Base-by-base conservation (phyloP, 2,888 invertebrate species). In the Prostheceraeus crozeri region DNA sequence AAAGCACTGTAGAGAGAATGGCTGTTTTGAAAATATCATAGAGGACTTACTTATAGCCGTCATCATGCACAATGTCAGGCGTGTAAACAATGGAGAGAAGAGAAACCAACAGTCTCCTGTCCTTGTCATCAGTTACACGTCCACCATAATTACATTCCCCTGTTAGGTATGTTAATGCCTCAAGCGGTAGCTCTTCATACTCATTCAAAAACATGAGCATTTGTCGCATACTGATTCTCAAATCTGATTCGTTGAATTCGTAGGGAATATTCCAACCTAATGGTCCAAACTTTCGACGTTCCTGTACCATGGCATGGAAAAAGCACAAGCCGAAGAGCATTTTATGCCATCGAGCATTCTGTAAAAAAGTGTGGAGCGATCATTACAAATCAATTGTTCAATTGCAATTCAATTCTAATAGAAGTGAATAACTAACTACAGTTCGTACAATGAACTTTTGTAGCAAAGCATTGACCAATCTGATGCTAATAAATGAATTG, bases 311-410 rank as follows among this genome's bases (percentile, higher is more conserved):
- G 30, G 77, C 78, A 67, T 78, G 78, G 71, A 78, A 78, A 69
- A 77, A 78, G 62, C 77, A 76, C 46, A 78, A 68, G 19, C 77
- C 76, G 70, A 78, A 78, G 63, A 79, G 65, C 69, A 79, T 73
- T 65, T 77, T 75, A 65, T 85, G 81, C 86, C 90, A 91, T 64
- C 83, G 82, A 4, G 68, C 62, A 16, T 70, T 69, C 74, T 76
- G 67, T 31, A 67, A 62, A 21, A 60, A 28, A 52, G 53, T 11
- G 31, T 21, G 6, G 11, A 21, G 6, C 25, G 8, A 57, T 8
- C 8, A 55, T 10, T 25, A 21, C 14, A 57, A 54, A 51, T 6
- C n/a, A 6, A 11, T 14, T 16, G 46, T 52, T 35, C 10, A 35
- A 52, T 10, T 35, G 52, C 8, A 35, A 52, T 21, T 21, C n/a